Base-by-base conservation (phyloP, 2,888 invertebrate genomes). In the Lagria hirta region DNA sequence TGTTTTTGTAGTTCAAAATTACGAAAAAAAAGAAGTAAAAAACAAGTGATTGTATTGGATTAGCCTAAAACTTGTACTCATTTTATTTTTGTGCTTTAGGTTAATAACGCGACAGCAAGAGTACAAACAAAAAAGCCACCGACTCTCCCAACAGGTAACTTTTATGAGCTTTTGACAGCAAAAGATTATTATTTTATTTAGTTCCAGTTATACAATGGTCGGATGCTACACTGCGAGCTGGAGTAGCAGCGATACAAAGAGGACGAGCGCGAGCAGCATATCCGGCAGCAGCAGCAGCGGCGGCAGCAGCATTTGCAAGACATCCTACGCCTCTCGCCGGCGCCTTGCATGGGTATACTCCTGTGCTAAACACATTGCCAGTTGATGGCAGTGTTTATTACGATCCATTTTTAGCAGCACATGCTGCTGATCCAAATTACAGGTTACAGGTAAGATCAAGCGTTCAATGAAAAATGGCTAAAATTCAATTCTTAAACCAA, bases 91-190 rank as follows among this genome's bases (percentile, higher is more conserved):
- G 67, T 75, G 24, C 8, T 53, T 71, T 82, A 94, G 96, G 96
- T 98, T 74, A 98, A 98, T 84, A 98, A 98, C 80, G 98, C 98
- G 64, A 98, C 98, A 66, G 98, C 98, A 68, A 83, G 98, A 80
- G 96, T 98, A 75, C 97, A 98, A 84, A 97, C 97, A 71, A 96
- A 95, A 85, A 98, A 98, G 80, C 88, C 92, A 62, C 84, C 91
- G 60, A 80, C 90, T 64, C 83, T 93, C 72, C 90, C 92, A 64
- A 87, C 90, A 80, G 92, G 92, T 92, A 78, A 13, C 16, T 16
- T 34, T 8, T 27, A 12, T 21, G 29, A 3, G 13, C 13, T 12
- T 11, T 15, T 3, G n/a, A n/a, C 16, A 8, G 6, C 12, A 6
- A 7, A n/a, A n/a, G n/a, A 24, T 37, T 17, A 17, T 24, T 28